These are phyloP conservation scores for Sphyrna mokarran DNA, from an alignment of 2,113 vertebrate species.

Conservation along the genomic window DNA sequence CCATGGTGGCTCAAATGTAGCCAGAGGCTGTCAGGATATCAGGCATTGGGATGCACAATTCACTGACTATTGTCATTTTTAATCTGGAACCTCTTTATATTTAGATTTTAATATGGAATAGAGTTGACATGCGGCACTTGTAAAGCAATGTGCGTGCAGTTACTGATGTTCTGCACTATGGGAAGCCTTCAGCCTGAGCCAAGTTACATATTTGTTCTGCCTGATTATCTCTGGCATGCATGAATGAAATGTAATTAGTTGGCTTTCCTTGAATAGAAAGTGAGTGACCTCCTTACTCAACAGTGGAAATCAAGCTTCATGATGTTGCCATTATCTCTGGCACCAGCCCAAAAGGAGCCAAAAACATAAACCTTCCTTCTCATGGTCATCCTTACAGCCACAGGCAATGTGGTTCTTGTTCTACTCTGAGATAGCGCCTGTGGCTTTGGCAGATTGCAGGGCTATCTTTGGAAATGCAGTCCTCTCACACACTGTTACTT, in stretches of 20 bases:
- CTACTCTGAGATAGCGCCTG: neutral
- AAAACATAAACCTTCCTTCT: neutral
- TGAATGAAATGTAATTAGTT: neutral
- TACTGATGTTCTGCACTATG: neutral
- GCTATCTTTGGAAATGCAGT: too few relatives aligned
- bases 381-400: neutral
- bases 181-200: neutral
- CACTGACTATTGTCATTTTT: neutral
- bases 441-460: too few relatives aligned
- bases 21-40: neutral
- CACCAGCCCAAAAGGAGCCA: neutral
- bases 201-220: neutral
- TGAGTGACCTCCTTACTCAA: neutral
- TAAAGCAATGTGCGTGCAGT: neutral
- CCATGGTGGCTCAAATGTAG: neutral
- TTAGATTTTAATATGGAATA: neutral
- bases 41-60: neutral
- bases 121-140: neutral
- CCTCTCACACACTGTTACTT: too few relatives aligned
- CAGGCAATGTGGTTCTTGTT: neutral
- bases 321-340: neutral
- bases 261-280: neutral
- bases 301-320: neutral
- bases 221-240: neutral
- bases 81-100: neutral